A percentile compares a stretch with the other conserved stretches of the same genome.
phyloP scores from a whole-genome alignment of 2,797 vertebrate genomes.

The Enteromius argenteus region DNA sequence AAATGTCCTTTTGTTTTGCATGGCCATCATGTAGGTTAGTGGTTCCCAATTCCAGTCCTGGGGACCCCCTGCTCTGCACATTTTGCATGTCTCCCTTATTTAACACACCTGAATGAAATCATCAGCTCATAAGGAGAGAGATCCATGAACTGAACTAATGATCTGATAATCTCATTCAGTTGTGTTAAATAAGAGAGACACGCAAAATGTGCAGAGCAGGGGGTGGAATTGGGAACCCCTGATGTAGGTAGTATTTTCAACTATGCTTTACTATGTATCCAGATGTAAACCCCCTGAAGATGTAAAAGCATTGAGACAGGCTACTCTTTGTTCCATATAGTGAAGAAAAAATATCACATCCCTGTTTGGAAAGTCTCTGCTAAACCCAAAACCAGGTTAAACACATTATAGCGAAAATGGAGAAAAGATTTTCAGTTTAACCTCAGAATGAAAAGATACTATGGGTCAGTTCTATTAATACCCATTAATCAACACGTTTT shows the following conservation, averaged over 20 bases:
- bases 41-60: too few relatives aligned
- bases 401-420: constrained; percentile 56
- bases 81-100: too few relatives aligned
- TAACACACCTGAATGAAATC: too few relatives aligned
- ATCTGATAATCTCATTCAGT: too few relatives aligned
- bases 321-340: constrained; percentile 74
- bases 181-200: too few relatives aligned
- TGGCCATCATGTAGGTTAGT: background rate
- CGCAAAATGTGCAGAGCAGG: too few relatives aligned
- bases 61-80: too few relatives aligned
- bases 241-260: background rate
- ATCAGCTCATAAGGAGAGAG: too few relatives aligned
- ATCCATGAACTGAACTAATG: too few relatives aligned
- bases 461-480: constrained; percentile 57
- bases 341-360: constrained; percentile 72
- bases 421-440: constrained; percentile 64
- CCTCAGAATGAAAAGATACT: constrained; percentile 69
- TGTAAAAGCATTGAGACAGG: constrained; percentile 79
- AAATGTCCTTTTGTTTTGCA: constrained; percentile 16
- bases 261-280: constrained; percentile 4
- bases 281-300: constrained; percentile 68
- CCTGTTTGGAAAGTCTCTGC: constrained; percentile 60
- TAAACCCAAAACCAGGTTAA: constrained; percentile 73
- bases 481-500: constrained; percentile 54
- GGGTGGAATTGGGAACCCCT: too few relatives aligned